Base-by-base conservation (phyloP, 2,888 invertebrate genomes). In the Dorcus hopei region DNA sequence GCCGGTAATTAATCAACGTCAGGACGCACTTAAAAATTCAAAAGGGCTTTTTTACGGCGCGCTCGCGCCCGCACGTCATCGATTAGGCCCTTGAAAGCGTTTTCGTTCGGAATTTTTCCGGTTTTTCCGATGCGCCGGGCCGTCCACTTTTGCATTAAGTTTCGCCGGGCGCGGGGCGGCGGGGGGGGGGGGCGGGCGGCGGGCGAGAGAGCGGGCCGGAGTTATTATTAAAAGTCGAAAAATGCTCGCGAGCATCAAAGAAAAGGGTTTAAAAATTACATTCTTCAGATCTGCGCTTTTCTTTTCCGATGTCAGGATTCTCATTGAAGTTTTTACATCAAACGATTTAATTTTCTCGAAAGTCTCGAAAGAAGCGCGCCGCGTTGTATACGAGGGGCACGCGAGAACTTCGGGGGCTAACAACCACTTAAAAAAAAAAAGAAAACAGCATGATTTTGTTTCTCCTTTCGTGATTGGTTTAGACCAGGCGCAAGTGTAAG, bases 1-100 rank as follows among this genome's bases (percentile, higher is more conserved):
- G 49, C 51, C 48, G 59, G 67, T 66, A 63, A 77, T 76, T 71
- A 72, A 75, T 76, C 76, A 74, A 69, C 68, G 73, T 73, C 74
- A 68, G 67, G 66, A 69, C 68, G 65, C 76, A 76, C 72, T 72
- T 72, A 72, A 72, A 72, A 72, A 72, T 68, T 68, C 63, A 70
- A 71, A 64, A 58, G 66, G 54, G 64, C 62, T 62, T 66, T 68
- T 69, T 68, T 69, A 19, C 65, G 61, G 48, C 63, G 54, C 54
- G 58, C 63, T 63, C 58, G 61, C 63, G 56, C 55, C 64, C 59
- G 58, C 61, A 58, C 59, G 63, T 65, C 26, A 33, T 33, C 65
- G 65, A 65, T 65, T 65, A 49, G 23, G 23, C 45, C 19, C 63
- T 62, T 68, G 66, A 68, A 67, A 68, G 66, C 68, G 66, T 67